phyloP scores from a whole-genome alignment of 1,140 invertebrate species.

The Sweltsa coloradensis region DNA sequence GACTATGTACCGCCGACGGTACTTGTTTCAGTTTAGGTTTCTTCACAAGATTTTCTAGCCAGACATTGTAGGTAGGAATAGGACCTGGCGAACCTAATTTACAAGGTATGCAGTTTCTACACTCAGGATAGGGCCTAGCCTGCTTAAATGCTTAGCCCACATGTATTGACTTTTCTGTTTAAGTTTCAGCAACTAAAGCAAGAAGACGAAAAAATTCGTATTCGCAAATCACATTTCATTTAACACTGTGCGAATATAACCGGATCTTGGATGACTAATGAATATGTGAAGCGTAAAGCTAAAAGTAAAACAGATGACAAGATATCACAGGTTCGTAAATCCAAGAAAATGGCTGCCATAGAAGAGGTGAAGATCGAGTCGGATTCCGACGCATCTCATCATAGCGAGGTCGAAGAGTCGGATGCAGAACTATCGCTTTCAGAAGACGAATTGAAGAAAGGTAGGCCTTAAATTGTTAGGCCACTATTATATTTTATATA shows the following conservation, averaged over 20 bases:
- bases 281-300: conserved; percentile 73
- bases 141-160: neutral
- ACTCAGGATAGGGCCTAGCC: neutral
- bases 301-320: conserved; percentile 76
- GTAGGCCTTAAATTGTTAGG: conserved; percentile 5
- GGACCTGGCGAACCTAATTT: too few relatives aligned
- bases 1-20: too few relatives aligned
- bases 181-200: conserved; percentile 67
- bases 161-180: conserved; percentile 19
- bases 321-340: conserved; percentile 49
- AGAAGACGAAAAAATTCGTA: conserved; percentile 56
- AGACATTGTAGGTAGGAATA: too few relatives aligned
- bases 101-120: too few relatives aligned
- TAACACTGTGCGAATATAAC: conserved; percentile 59
- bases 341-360: conserved; percentile 18
- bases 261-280: conserved; percentile 70
- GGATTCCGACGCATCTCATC: conserved; percentile 10
- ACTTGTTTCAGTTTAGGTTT: too few relatives aligned
- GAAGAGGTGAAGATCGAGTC: neutral
- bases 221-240: conserved; percentile 64
- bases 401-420: conserved; percentile 17
- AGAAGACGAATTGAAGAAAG: conserved; percentile 23
- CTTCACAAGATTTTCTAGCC: too few relatives aligned
- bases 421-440: conserved; percentile 14
- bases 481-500: too few relatives aligned